These are phyloP conservation scores for Eilema sororculum DNA, from an alignment of 2,888 invertebrate genomes.

Conservation along the genomic window DNA sequence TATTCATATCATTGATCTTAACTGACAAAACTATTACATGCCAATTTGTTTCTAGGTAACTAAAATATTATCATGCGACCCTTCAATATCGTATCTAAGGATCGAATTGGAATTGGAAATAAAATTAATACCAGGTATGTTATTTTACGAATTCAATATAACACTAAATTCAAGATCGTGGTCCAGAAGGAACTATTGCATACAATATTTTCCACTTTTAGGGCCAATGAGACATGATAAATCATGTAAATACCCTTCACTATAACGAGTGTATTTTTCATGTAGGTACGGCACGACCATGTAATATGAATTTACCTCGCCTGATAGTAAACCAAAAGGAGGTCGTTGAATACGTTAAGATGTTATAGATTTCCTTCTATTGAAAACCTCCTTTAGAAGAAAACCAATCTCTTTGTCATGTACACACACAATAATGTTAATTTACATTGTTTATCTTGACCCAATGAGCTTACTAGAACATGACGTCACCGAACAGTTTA, in stretches of 20 bases:
- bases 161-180: no score
- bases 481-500: background rate
- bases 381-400: no score
- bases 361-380: no score
- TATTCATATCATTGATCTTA: background rate
- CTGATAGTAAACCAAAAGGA: background rate
- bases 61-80: background rate
- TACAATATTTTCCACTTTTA: background rate
- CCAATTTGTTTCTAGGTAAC: background rate
- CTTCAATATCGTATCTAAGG: no score
- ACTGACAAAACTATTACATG: background rate
- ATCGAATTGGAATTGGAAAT: no score
- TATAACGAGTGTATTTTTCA: background rate
- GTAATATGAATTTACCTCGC: background rate
- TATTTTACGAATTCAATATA: no score
- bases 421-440: background rate
- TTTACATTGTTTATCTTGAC: slow-evolving; percentile 4
- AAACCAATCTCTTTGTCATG: background rate
- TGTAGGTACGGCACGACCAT: background rate
- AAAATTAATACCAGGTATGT: background rate
- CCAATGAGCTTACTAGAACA: background rate
- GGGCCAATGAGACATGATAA: background rate
- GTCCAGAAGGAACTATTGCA: background rate
- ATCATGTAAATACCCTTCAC: background rate
- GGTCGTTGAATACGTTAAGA: no score